These are phyloP conservation scores for Drosophila virilis DNA, from an alignment of 1,140 invertebrate genomes.

Conservation along the genomic window DNA sequence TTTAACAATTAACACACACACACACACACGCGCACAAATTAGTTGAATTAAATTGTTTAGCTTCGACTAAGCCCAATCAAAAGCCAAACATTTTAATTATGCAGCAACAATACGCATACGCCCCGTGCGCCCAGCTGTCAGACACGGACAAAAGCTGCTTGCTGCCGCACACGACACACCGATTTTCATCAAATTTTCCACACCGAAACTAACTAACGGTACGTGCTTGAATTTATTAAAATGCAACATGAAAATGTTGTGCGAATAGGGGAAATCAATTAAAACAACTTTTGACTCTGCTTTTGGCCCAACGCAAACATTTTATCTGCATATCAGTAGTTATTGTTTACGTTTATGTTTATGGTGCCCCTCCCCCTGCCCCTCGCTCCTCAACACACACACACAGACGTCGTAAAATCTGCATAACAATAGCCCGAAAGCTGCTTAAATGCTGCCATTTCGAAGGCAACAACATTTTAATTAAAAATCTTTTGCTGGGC, in stretches of 20 bases:
- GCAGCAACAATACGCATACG: slow-evolving; percentile 18
- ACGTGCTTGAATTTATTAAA: slow-evolving; percentile 42
- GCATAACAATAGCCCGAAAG: slow-evolving; percentile 42
- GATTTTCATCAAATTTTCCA: background rate
- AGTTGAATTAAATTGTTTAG: slow-evolving; percentile 26
- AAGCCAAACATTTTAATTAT: slow-evolving; percentile 6
- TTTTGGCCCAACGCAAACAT: background rate
- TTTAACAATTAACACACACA: background rate
- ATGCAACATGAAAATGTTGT: background rate
- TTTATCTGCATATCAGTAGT: slow-evolving; percentile 24
- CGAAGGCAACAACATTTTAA: slow-evolving; percentile 39
- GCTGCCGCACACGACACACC: background rate
- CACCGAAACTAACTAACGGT: slow-evolving; percentile 2
- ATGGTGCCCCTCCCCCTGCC: background rate
- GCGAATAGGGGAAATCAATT: slow-evolving; percentile 41
- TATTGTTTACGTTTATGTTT: slow-evolving; percentile 29
- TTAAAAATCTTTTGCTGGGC: slow-evolving; percentile 44
- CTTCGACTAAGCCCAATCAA: slow-evolving; percentile 14
- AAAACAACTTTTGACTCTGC: slow-evolving; percentile 18
- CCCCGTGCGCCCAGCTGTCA: background rate
- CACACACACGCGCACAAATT: background rate
- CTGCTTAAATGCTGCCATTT: slow-evolving; percentile 47
- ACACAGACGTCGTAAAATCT: background rate
- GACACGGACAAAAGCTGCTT: slow-evolving; percentile 7
- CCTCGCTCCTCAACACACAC: background rate